phyloP scores from a whole-genome alignment of 1,140 invertebrate genomes.

The Physella acuta region DNA sequence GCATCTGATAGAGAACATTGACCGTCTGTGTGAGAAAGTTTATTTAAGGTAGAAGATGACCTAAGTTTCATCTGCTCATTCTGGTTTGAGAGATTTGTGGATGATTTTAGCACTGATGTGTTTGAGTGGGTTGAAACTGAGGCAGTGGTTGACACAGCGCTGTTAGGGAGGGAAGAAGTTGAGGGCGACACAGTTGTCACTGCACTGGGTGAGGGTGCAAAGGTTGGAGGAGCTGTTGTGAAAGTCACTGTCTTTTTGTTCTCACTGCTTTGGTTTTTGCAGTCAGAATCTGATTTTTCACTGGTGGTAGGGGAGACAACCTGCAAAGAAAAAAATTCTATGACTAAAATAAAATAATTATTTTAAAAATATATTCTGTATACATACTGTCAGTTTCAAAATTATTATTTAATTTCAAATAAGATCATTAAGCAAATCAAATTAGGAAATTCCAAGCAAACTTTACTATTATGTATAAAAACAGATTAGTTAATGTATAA shows the following conservation, averaged over 20 bases:
- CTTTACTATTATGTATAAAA: no score
- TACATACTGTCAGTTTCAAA: no score
- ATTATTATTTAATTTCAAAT: no score
- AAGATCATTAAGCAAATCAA: no score
- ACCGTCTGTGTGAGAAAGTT: background rate
- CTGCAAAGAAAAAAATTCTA: no score
- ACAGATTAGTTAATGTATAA: no score
- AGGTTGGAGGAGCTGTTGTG: conserved; percentile 1
- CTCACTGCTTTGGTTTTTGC: background rate
- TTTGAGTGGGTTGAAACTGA: background rate
- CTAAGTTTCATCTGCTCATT: background rate
- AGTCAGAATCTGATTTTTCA: conserved; percentile 23
- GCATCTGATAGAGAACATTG: conserved; percentile 11
- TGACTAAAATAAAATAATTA: no score
- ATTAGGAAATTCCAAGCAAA: no score
- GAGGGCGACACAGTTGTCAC: background rate
- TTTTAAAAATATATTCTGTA: no score
- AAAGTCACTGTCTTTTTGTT: conserved; percentile 22
- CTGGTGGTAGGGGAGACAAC: conserved; percentile 22
- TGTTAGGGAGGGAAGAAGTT: background rate
- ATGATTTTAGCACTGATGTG: background rate
- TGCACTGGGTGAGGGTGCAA: background rate
- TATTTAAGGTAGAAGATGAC: background rate
- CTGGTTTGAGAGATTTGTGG: background rate
- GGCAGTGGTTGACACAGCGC: background rate